A percentile compares a stretch with the other conserved stretches of the same genome.
These are phyloP conservation scores for Eriocheir sinensis DNA, from an alignment of 1,140 invertebrate species.

Conservation along the genomic window DNA sequence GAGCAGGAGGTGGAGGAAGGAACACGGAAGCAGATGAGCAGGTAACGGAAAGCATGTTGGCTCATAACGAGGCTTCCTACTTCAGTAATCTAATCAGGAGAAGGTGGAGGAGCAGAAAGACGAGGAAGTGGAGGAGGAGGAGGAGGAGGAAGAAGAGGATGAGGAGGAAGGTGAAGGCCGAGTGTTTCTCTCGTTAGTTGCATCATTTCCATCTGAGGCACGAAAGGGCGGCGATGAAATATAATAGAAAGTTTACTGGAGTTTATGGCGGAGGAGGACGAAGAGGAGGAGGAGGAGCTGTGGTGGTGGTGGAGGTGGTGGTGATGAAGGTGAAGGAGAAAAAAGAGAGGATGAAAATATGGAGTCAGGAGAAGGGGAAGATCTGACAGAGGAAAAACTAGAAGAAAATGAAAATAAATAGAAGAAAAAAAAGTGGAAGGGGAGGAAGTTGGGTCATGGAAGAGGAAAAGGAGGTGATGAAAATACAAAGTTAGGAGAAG, in stretches of 20 bases:
- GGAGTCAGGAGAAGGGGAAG: too few relatives aligned
- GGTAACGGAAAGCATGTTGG: not conserved
- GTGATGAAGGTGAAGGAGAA: too few relatives aligned
- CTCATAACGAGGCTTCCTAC: too few relatives aligned
- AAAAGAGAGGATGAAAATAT: too few relatives aligned
- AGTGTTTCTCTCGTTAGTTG: constrained; percentile 6
- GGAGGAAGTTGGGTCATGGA: too few relatives aligned
- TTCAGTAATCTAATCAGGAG: too few relatives aligned
- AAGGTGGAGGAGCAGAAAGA: not conserved
- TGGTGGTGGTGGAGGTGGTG: too few relatives aligned
- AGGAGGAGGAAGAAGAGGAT: not conserved
- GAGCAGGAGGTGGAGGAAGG: not conserved
- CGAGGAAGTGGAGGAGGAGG: not conserved
- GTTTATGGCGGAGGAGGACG: not conserved
- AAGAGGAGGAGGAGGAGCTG: not conserved
- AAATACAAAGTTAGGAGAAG: too few relatives aligned
- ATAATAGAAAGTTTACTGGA: not conserved
- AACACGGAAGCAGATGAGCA: not conserved
- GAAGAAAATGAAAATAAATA: too few relatives aligned
- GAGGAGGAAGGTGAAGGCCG: not conserved
- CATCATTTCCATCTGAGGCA: not conserved
- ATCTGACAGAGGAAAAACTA: too few relatives aligned
- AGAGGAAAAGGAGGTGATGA: too few relatives aligned
- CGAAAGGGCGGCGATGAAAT: not conserved
- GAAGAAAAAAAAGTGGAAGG: too few relatives aligned